Conservation (phyloP, 2,113 vertebrate species). For the Cavia aperea region DNA sequence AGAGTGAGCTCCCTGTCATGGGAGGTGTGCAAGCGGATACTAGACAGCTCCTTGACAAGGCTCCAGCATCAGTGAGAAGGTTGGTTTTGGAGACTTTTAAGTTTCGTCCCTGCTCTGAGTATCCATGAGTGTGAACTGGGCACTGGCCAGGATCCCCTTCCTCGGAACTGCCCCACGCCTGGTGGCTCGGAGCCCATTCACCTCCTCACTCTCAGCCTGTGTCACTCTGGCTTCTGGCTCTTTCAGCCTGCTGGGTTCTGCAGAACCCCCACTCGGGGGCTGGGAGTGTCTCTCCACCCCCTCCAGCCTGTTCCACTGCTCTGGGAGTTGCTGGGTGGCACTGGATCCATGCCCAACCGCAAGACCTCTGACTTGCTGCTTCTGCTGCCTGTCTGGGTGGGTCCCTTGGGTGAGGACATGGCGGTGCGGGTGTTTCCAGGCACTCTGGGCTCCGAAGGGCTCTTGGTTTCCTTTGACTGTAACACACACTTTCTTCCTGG, state of each 20-base stretch:
- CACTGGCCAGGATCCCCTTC: neutral
- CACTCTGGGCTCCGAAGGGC: neutral
- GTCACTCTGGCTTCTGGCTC: slow-evolving; percentile 32
- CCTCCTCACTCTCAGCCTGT: neutral
- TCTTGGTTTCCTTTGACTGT: neutral
- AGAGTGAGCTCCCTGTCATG: neutral
- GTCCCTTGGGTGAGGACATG: neutral
- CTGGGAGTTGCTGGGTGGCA: slow-evolving; percentile 14
- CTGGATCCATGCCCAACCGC: neutral
- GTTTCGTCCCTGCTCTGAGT: neutral
- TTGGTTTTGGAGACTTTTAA: neutral
- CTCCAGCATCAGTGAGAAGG: neutral
- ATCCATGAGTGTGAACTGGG: neutral
- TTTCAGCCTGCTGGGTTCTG: neutral
- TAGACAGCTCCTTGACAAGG: neutral
- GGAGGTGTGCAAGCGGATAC: neutral
- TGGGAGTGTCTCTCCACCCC: neutral
- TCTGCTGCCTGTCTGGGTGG: neutral
- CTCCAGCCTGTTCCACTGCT: neutral
- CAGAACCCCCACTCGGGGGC: neutral
- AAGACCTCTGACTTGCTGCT: neutral
- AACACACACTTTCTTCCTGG: neutral
- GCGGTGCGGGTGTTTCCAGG: neutral
- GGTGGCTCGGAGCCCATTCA: neutral
- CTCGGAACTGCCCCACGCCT: neutral